Conservation (phyloP, 2,888 invertebrate species). For the Drepana falcataria region DNA sequence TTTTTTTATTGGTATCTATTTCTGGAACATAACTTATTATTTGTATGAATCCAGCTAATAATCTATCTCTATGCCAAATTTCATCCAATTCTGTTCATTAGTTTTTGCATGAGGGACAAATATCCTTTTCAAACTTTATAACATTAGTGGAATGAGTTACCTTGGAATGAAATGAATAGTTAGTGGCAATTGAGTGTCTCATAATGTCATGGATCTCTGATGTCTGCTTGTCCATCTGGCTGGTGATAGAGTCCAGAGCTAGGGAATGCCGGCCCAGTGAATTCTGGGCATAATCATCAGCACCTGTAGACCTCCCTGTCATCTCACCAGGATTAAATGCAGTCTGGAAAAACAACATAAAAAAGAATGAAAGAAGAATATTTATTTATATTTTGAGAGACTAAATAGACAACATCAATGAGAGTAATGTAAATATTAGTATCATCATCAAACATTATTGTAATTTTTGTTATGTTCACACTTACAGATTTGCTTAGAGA, state of each 20-base stretch:
- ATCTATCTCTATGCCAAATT: no score
- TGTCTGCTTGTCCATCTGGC: conserved; percentile 57
- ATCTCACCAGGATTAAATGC: conserved; percentile 66
- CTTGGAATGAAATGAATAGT: conserved; percentile 63
- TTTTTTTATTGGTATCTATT: no score
- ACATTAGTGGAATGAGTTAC: conserved; percentile 20
- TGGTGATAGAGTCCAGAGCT: conserved; percentile 44
- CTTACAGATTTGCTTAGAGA: conserved; percentile 59
- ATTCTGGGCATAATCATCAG: conserved; percentile 33
- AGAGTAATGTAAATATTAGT: no score
- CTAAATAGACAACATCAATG: no score
- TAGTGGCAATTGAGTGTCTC: conserved; percentile 63
- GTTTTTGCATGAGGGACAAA: no score
- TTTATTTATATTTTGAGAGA: no score
- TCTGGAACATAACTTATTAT: no score
- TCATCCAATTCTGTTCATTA: no score
- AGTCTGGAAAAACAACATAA: conserved; percentile 35
- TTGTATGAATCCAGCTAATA: no score
- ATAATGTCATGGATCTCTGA: conserved; percentile 55
- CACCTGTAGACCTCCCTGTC: conserved; percentile 64
- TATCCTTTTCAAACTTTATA: no score
- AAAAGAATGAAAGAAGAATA: background rate
- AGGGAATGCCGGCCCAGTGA: conserved; percentile 44
- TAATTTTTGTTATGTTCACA: conserved; percentile 8
- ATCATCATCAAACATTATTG: no score